phyloP scores from a whole-genome alignment of 2,797 vertebrate genomes.

The Halcyon leucocephala region DNA sequence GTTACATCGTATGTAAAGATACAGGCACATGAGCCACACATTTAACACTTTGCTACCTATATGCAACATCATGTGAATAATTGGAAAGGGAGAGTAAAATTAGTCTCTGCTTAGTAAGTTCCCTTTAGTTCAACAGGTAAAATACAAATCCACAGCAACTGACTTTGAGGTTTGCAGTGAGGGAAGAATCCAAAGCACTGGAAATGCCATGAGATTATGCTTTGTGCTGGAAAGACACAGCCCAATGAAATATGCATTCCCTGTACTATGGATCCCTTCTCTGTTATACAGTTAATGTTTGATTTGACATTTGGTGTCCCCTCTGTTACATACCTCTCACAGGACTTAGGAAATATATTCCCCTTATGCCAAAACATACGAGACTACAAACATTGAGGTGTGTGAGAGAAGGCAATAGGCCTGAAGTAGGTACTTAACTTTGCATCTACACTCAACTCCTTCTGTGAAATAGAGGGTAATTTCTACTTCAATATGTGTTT shows the following conservation, averaged over 20 bases:
- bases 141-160: not conserved
- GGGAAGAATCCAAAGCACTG: not conserved
- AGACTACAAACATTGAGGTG: not conserved
- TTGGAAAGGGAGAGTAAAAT: not conserved
- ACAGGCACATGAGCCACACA: not conserved
- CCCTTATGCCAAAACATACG: not conserved
- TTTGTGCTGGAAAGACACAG: not conserved
- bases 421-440: not conserved
- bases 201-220: not conserved
- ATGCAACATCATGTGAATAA: not conserved
- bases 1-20: not conserved
- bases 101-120: not conserved
- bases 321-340: not conserved
- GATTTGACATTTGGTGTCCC: not conserved
- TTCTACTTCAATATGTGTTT: not conserved
- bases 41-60: not conserved
- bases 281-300: not conserved
- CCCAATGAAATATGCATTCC: not conserved
- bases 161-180: not conserved
- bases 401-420: not conserved
- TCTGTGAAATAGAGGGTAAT: not conserved
- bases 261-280: not conserved
- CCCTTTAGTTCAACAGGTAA: not conserved
- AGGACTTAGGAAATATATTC: not conserved
- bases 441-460: not conserved